Percentiles rank a stretch among this genome's conserved stretches.
These are phyloP conservation scores for Clarias platycephalus DNA, from an alignment of 2,797 vertebrate genomes.

Conservation along the genomic window DNA sequence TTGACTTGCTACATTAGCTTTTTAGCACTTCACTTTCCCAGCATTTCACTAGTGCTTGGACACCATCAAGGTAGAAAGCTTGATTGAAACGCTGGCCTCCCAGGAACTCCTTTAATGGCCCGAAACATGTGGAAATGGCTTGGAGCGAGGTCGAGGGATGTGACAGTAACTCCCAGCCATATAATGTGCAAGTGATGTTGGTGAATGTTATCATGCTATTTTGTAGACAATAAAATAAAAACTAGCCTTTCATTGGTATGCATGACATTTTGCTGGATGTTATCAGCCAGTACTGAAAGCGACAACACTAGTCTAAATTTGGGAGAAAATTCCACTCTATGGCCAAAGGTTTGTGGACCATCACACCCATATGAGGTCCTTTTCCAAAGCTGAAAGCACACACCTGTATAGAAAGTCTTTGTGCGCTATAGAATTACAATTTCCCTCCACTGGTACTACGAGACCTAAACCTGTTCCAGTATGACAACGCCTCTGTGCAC, in stretches of 20 bases:
- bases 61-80: no score
- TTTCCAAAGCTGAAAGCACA: not conserved
- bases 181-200: no score
- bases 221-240: not conserved
- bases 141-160: no score
- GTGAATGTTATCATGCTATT: not conserved
- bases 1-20: no score
- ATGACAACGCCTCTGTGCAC: not conserved
- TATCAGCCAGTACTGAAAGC: not conserved
- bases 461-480: not conserved
- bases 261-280: not conserved
- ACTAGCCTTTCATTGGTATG: not conserved
- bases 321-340: no score
- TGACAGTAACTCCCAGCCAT: no score
- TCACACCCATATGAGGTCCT: not conserved
- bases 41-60: no score
- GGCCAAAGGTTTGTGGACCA: not conserved
- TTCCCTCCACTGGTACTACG: not conserved
- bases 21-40: no score
- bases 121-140: no score
- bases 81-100: no score
- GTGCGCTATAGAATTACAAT: not conserved
- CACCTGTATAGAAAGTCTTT: not conserved
- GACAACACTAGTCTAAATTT: not conserved
- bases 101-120: no score